phyloP scores from a whole-genome alignment of 1,140 invertebrate species.

The Lycorma delicatula region DNA sequence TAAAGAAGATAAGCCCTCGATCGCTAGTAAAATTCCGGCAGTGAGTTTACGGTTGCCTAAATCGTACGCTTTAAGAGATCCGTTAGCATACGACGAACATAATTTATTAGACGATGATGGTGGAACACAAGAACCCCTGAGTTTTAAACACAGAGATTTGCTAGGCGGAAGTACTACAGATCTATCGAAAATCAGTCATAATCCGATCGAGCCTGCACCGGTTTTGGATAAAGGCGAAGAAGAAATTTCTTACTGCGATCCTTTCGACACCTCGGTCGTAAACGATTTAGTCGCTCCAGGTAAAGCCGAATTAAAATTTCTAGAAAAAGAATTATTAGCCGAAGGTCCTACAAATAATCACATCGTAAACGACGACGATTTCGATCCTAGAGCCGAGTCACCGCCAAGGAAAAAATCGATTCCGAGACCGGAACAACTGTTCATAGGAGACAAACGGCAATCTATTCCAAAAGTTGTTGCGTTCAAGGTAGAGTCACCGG shows the following conservation, averaged over 20 bases:
- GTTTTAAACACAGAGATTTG: constrained; percentile 25
- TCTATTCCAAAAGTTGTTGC: constrained; percentile 51
- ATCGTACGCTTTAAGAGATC: not conserved
- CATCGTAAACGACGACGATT: constrained; percentile 46
- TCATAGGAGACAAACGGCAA: constrained; percentile 19
- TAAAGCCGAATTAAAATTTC: constrained; percentile 64
- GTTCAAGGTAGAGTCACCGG: constrained; percentile 52
- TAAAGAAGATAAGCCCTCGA: not conserved
- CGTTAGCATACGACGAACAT: constrained; percentile 9
- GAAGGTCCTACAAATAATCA: constrained; percentile 30
- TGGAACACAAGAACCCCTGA: constrained; percentile 21
- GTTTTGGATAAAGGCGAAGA: constrained; percentile 42
- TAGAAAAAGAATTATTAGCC: constrained; percentile 65
- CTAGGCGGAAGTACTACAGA: constrained; percentile 60
- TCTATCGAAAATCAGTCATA: constrained; percentile 55
- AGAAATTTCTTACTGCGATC: constrained; percentile 56
- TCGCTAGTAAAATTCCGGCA: too few relatives aligned
- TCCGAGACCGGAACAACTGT: constrained; percentile 22
- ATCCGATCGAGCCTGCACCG: constrained; percentile 52
- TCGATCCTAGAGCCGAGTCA: constrained; percentile 56
- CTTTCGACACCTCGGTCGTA: constrained; percentile 74
- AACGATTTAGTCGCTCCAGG: constrained; percentile 59
- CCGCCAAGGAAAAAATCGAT: constrained; percentile 3
- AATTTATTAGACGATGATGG: constrained; percentile 13
- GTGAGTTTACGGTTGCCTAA: not conserved